Percentiles rank a stretch among this genome's conserved stretches.
These are phyloP conservation scores for Esox niger DNA, from an alignment of 2,113 vertebrate genomes.

Conservation along the genomic window DNA sequence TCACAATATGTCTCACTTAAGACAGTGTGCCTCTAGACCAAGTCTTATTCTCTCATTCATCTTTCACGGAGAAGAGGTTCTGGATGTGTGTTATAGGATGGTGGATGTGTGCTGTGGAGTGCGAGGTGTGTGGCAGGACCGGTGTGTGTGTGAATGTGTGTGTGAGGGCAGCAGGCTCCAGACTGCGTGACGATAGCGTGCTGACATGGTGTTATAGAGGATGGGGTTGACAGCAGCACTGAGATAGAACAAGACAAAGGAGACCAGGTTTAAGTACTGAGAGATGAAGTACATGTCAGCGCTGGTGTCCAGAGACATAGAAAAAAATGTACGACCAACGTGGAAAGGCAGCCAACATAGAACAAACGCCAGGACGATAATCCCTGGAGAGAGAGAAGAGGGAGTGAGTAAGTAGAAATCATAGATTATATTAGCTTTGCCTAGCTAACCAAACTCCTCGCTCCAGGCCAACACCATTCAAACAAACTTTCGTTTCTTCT, in stretches of 20 bases:
- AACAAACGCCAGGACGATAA: conserved; percentile 76
- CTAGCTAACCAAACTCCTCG: too few species aligned
- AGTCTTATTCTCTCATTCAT: not conserved
- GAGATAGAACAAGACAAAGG: conserved; percentile 76
- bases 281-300: conserved; percentile 63
- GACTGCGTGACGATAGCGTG: conserved; percentile 67
- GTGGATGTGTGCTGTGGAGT: conserved; percentile 46
- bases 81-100: conserved; percentile 41
- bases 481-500: too few species aligned
- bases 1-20: not conserved
- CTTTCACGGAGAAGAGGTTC: too few species aligned
- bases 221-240: conserved; percentile 76
- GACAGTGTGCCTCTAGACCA: too few species aligned
- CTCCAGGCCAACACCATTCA: too few species aligned
- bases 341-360: conserved; percentile 80
- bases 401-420: not conserved
- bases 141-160: not conserved
- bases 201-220: conserved; percentile 78
- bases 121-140: conserved; percentile 20
- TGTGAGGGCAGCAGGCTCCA: conserved; percentile 53
- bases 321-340: conserved; percentile 74
- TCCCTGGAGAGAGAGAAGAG: conserved; percentile 49
- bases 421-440: too few species aligned
- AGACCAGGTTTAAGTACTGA: conserved; percentile 75
- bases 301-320: conserved; percentile 51